Base-by-base conservation (phyloP, 2,888 invertebrate genomes). In the Malthinus flaveolus region DNA sequence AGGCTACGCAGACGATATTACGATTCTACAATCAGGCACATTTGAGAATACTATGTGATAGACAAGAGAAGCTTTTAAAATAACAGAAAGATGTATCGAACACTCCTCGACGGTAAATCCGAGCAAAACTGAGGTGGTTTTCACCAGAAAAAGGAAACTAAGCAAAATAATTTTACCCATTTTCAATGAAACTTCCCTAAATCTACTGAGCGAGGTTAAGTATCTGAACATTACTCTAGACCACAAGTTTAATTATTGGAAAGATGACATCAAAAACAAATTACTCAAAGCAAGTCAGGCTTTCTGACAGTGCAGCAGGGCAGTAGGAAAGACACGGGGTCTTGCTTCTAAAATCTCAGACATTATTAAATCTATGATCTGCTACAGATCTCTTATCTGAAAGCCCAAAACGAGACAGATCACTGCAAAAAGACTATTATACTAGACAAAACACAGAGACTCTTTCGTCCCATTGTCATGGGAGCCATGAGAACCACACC, bases 161-260 rank as follows among this genome's bases (percentile, higher is more conserved):
- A 1, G 6, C 1, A 9, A 1, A 10, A 36, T 36, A 10, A 9
- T 36, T 0, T 6, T 36, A 7, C 37, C 35, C 3, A 35, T 2
- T 9, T 12, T 37, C 10, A 12, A 3, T 3, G 3, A 12, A 6
- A 3, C 6, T 37, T 9, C 13, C 6, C 6, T 37, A 12, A 37
- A 9, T 12, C 3, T 47, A 3, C 3, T 10, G 8, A n/a, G 34
- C 7, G 1, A 35, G 9, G 11, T 35, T 8, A 48, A 48, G 23
- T 15, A 34, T 13, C 34, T 48, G 23, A 9, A 15, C 8, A 23
- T 37, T 13, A 37, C 8, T 1, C 3, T 37, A 36, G 23, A 49
- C 31, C 31, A 49, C 4, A 49, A 37, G 23, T 12, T 49, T 10
- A 49, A 49, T 23, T 35, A 49, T 23, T 35, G 37, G 8, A 10